Base-by-base conservation (phyloP, 2,888 invertebrate species). In the Chrysina gloriosa region DNA sequence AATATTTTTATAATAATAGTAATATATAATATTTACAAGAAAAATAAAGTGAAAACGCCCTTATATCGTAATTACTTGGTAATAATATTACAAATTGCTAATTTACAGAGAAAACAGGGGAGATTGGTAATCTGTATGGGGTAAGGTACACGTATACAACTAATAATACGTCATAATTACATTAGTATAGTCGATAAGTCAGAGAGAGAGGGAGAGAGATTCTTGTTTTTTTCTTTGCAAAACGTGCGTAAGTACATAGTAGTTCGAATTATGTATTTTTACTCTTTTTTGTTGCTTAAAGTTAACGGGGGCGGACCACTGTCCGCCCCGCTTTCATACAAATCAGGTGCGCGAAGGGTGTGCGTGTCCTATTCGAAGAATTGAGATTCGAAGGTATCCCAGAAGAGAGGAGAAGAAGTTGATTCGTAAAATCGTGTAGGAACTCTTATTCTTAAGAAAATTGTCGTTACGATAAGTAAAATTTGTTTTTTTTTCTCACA, bases 361-460 rank as follows among this genome's bases (percentile, higher is more conserved):
- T n/a, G n/a, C n/a, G n/a, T n/a, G n/a, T n/a, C n/a, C n/a, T n/a
- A n/a, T n/a, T n/a, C n/a, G n/a, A n/a, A n/a, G n/a, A n/a, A n/a
- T n/a, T n/a, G n/a, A n/a, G n/a, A n/a, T n/a, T n/a, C n/a, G n/a
- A n/a, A n/a, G n/a, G n/a, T n/a, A n/a, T n/a, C n/a, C n/a, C n/a
- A n/a, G n/a, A n/a, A n/a, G n/a, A n/a, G n/a, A n/a, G n/a, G n/a
- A n/a, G n/a, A n/a, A n/a, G n/a, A n/a, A n/a, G n/a, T n/a, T n/a
- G n/a, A n/a, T n/a, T n/a, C n/a, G n/a, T n/a, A n/a, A n/a, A n/a
- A 54, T 56, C 36, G 69, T 69, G 69, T 69, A 69, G 69, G 69
- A 69, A 69, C 69, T 69, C 64, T 66, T 66, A 66, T 48, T 66
- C 54, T 63, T 47, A 7, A 39, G n/a, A n/a, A n/a, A n/a, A n/a